phyloP scores from a whole-genome alignment of 2,113 vertebrate species.

The Amazona vittata region DNA sequence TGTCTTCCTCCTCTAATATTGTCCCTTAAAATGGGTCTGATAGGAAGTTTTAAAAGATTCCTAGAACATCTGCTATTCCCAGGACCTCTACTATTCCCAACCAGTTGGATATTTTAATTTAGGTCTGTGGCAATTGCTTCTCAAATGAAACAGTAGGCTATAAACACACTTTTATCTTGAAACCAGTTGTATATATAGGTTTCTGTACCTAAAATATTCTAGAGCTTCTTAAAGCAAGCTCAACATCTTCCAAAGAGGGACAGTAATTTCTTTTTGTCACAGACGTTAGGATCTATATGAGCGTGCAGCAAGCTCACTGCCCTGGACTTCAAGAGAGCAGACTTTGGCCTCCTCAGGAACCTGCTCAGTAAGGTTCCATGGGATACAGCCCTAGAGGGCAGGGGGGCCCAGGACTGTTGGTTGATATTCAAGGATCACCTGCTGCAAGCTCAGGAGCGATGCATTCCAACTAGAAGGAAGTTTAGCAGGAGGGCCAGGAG shows the following conservation, averaged over 20 bases:
- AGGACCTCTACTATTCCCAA: neutral
- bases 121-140: neutral
- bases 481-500: no score
- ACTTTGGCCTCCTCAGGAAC: no score
- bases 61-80: neutral
- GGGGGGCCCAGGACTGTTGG: no score
- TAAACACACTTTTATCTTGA: neutral
- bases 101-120: neutral
- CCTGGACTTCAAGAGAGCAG: no score
- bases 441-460: no score
- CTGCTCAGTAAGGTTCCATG: no score
- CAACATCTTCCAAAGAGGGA: neutral
- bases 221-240: neutral
- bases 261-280: neutral
- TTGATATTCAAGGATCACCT: no score
- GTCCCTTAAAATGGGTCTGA: neutral
- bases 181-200: neutral
- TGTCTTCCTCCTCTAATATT: neutral
- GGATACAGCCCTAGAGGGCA: no score
- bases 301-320: no score
- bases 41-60: neutral
- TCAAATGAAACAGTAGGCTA: neutral
- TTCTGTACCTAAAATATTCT: neutral
- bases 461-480: no score
- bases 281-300: neutral